Conservation (phyloP, 2,888 invertebrate species). For the Protophormia terraenovae region DNA sequence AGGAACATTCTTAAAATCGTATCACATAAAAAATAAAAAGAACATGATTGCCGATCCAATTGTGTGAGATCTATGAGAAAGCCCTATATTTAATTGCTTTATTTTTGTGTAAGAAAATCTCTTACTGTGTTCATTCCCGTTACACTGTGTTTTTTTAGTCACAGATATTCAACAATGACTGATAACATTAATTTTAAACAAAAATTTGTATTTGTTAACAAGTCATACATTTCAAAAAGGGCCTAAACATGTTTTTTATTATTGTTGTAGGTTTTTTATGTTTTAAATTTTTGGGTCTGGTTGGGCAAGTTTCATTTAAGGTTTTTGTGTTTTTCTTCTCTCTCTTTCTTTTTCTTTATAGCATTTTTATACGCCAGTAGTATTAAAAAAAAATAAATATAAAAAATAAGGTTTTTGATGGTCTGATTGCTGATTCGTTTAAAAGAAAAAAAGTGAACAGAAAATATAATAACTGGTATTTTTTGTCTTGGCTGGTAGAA, state of each 20-base stretch:
- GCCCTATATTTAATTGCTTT: background rate
- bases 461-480: conserved; percentile 32
- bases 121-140: too few species aligned
- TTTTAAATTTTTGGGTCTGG: conserved; percentile 19
- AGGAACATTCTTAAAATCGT: too few species aligned
- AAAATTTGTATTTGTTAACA: conserved; percentile 1
- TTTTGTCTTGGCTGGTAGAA: conserved; percentile 14
- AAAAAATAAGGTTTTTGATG: conserved; percentile 27
- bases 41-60: too few species aligned
- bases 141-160: background rate
- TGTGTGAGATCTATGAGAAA: background rate
- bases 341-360: background rate
- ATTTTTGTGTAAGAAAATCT: too few species aligned
- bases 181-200: background rate
- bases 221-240: conserved; percentile 15
- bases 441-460: background rate
- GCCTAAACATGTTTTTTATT: conserved; percentile 38
- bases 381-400: conserved; percentile 29
- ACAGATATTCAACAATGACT: background rate
- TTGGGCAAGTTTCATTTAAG: conserved; percentile 40
- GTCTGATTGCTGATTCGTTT: conserved; percentile 31
- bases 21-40: too few species aligned
- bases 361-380: background rate
- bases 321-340: background rate
- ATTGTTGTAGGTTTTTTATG: background rate